Base-by-base conservation (phyloP, 2,888 invertebrate genomes). In the Cyclophora punctaria region DNA sequence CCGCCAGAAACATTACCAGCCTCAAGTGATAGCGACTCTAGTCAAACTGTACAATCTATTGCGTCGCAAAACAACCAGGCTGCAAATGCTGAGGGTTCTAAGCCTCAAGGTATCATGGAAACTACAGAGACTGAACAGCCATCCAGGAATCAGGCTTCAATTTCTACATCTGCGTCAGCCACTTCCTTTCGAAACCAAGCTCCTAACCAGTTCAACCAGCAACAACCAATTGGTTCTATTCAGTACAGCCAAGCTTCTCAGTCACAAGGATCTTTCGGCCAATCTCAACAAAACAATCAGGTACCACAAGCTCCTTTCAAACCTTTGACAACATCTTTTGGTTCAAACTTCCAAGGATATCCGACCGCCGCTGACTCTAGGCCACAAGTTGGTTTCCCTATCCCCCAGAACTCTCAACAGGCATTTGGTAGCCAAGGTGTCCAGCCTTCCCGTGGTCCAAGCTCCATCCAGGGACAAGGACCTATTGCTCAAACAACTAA, bases 1-100 rank as follows among this genome's bases (percentile, higher is more conserved):
- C 83, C 83, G 44, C 62, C 66, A 7, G 65, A 69, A 51, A 59
- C 62, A 43, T 55, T 75, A 1, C 67, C 75, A 34, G 60, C 66
- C 40, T 56, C 71, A 34, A 47, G 46, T 42, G 59, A 56, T 20
- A 55, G 59, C 44, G 58, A 58, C 35, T 52, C 49, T 3, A 56
- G 52, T 35, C 63, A 60, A 52, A 54, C 49, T 33, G 35, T 50
- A 7, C 51, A 57, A 43, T 44, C 55, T 44, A 41, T 45, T 35
- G 53, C 51, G 4, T 45, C 49, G 34, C 54, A 40, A 40, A 44
- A 43, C 6, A 37, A 37, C 37, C 37, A 37, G 5, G 5, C 37
- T 37, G 4, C 37, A 5, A 37, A 5, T 5, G 4, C 37, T 37
- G 37, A 37, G 20, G 51, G 46, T 41, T 52, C 50, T 33, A 60